Base-by-base conservation (phyloP, 1,140 invertebrate genomes). In the Drosophila bipectinata region DNA sequence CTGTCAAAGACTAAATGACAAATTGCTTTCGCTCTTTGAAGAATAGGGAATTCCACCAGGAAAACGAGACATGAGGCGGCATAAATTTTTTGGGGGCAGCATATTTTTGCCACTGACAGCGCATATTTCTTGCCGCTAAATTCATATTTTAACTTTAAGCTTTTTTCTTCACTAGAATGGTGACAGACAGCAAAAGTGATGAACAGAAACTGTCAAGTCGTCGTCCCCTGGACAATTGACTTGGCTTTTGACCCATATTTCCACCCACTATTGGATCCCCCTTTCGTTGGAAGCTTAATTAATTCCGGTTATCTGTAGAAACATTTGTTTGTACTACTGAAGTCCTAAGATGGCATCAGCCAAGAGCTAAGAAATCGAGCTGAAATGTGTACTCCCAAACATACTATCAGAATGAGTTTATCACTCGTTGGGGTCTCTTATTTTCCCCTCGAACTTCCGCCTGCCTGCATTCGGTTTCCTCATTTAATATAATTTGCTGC, bases 1-100 rank as follows among this genome's bases (percentile, higher is more conserved):
- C 74, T 77, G 74, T 77, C 74, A 77, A 63, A 58, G 51, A 39
- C 53, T 44, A 54, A 64, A 78, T 78, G 75, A 78, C 75, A 78
- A 78, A 78, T 78, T 78, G 75, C 76, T 56, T 45, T 48, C 26
- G 34, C n/a, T 6, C 18, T 32, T 30, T 28, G 39, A 41, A 37
- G 37, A 6, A 21, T 14, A 30, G 14, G 21, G 51, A 14, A 14
- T 55, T 37, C 21, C 41, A 18, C 41, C 12, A 10, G 37, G 32
- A 15, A 21, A 14, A 30, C 34, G 49, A 47, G 48, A 12, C 64
- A 59, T 72, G 69, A 72, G 55, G 37, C 24, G 37, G 69, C 69
- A 72, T 72, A 72, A 72, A 72, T 72, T 72, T 48, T 58, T 21
- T 48, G 14, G 32, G 5, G 15, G 54, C 26, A 62, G 56, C 47